phyloP scores from a whole-genome alignment of 2,888 invertebrate genomes.

The Lasioglossum marginatum region DNA sequence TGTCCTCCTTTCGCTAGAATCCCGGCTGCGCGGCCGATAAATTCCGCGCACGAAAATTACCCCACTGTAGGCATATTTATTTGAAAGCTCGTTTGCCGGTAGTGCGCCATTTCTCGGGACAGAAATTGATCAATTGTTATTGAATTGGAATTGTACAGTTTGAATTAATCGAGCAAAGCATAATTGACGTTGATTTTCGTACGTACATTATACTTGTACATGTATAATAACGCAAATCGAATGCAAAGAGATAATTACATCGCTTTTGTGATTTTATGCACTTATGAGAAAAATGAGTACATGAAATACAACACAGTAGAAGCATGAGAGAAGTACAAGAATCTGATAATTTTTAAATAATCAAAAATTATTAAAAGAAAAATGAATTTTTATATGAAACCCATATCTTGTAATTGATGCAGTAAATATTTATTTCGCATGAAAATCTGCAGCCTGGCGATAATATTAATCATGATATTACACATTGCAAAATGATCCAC shows the following conservation, averaged over 20 bases:
- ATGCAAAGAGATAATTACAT: background rate
- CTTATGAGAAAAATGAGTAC: background rate
- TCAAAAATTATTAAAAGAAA: background rate
- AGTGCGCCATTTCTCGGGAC: background rate
- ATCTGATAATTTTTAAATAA: background rate
- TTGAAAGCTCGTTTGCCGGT: constrained; percentile 19
- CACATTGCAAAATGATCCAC: background rate
- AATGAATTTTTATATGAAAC: background rate
- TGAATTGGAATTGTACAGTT: background rate
- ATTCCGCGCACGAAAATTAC: constrained; percentile 50
- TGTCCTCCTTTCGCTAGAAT: constrained; percentile 57
- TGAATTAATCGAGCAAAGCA: background rate
- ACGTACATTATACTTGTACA: background rate
- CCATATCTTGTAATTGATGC: background rate
- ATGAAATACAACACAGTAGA: background rate
- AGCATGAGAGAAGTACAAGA: background rate
- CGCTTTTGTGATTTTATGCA: too few relatives aligned
- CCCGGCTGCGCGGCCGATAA: constrained; percentile 40
- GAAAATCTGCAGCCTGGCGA: background rate
- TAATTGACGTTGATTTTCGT: background rate
- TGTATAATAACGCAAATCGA: background rate
- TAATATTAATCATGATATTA: background rate
- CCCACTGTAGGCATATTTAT: constrained; percentile 32
- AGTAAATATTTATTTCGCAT: background rate
- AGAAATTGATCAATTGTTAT: constrained; percentile 5